Percentiles rank a stretch among this genome's conserved stretches.
Evolutionary conservation across 2,113 vertebrate genomes (phyloP).

Genomic region (Clarias macrocephalus): DNA sequence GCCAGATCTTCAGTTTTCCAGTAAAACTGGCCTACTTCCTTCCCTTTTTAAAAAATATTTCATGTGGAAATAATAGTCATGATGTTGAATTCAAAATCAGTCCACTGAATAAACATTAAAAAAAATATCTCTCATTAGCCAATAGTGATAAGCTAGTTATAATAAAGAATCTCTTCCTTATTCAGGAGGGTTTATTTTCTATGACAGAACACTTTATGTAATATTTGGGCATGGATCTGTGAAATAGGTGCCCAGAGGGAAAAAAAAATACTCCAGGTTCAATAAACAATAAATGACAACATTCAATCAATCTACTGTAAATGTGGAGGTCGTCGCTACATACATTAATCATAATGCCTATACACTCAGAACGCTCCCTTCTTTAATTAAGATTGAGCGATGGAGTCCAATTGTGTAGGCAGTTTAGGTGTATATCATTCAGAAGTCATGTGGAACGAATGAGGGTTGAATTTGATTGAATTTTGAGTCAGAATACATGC

Average conservation of each 20-base stretch:
- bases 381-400: background rate
- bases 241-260: background rate
- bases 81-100: background rate
- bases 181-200: background rate
- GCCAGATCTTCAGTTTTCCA: background rate
- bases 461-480: background rate
- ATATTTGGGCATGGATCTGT: background rate
- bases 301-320: background rate
- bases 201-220: background rate
- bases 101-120: background rate
- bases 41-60: too few species aligned
- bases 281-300: background rate
- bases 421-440: background rate
- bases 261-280: background rate
- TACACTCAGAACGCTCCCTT: background rate
- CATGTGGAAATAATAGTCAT: background rate
- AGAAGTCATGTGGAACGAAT: background rate
- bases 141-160: background rate
- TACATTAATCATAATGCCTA: background rate
- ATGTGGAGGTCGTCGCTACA: background rate
- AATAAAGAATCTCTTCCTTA: background rate
- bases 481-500: background rate
- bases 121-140: background rate
- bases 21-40: background rate
- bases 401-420: background rate